phyloP scores from a whole-genome alignment of 2,797 vertebrate genomes.

The Fistularia commersonii region DNA sequence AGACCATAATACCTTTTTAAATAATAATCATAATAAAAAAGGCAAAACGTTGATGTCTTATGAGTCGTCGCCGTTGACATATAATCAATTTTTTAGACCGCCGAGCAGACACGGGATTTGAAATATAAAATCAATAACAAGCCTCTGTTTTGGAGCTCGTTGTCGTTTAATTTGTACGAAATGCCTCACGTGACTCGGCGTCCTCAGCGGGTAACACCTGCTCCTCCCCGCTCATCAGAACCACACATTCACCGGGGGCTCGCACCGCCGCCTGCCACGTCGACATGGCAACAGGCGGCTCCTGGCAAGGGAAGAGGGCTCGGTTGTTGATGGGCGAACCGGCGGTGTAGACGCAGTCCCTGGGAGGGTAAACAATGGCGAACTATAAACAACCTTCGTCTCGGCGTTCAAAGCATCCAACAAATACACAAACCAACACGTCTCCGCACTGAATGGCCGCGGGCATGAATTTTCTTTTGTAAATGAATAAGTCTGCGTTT shows the following conservation, averaged over 20 bases:
- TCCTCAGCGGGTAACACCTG: constrained; percentile 69
- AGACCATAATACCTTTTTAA: neutral
- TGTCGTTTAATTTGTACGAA: constrained; percentile 4
- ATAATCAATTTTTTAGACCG: too few relatives aligned
- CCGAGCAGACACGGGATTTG: too few relatives aligned
- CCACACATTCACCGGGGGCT: constrained; percentile 83
- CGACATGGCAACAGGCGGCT: constrained; percentile 95
- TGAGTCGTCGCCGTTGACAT: too few relatives aligned
- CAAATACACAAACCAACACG: constrained; percentile 10
- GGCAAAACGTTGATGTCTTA: too few relatives aligned
- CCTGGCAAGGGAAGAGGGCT: constrained; percentile 97
- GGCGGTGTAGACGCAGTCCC: constrained; percentile 92
- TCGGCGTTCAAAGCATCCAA: constrained; percentile 49
- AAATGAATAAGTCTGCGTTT: constrained; percentile 39
- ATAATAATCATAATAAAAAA: neutral
- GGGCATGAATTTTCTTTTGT: constrained; percentile 25
- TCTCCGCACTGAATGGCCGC: constrained; percentile 24
- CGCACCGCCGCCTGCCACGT: constrained; percentile 90
- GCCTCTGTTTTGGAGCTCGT: too few relatives aligned
- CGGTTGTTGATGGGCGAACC: constrained; percentile 98
- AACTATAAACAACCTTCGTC: constrained; percentile 59
- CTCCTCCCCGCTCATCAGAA: constrained; percentile 95
- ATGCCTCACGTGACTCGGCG: constrained; percentile 60
- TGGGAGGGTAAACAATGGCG: constrained; percentile 72
- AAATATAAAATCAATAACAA: too few relatives aligned